Base-by-base conservation (phyloP, 2,797 vertebrate genomes). In the Manis crassicaudata region DNA sequence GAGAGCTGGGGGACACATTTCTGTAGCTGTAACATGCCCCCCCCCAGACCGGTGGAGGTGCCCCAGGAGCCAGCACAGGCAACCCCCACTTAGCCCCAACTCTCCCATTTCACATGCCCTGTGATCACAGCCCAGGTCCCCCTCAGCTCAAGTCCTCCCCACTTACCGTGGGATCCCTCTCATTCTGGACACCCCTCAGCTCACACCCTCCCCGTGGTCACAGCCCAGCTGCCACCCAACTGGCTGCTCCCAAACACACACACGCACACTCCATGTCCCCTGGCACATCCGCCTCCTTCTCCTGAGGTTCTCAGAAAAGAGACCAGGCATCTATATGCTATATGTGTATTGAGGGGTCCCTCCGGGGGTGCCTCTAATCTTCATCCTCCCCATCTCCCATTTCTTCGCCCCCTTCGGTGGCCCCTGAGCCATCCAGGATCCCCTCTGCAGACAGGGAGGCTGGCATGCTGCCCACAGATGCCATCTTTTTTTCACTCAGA, bases 261-360 rank as follows among this genome's bases (percentile, higher is more conserved):
- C 27, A 62, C 8, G 2, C 21, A 35, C 10, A 5, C 46, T 23
- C 52, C 75, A n/a, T 9, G n/a, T 25, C 43, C 77, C 27, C 2
- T 0, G n/a, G 40, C 67, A 21, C 16, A 6, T 13, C 7, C 2
- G 2, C n/a, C 20, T 20, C 13, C 77, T 18, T 13, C 13, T 68
- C 29, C 80, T 35, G 7, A 1, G 14, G 46, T 46, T 62, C 77
- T 35, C 83, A 85, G 83, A 52, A 85, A 89, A 79, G 68, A 90
- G 25, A 65, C 17, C 63, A 6, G 0, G 0, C 4, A 0, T 46
- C 72, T 43, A 1, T 46, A 65, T 27, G 35, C 79, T 76, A 3
- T 11, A 9, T 86, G 52, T 98, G 62, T 97, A 96, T 96, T 96
- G 60, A 70, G 67, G 92, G 67, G 32, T 6, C 67, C 92, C 77